Conservation (phyloP, 1,140 invertebrate species). For the Nilaparvata lugens region DNA sequence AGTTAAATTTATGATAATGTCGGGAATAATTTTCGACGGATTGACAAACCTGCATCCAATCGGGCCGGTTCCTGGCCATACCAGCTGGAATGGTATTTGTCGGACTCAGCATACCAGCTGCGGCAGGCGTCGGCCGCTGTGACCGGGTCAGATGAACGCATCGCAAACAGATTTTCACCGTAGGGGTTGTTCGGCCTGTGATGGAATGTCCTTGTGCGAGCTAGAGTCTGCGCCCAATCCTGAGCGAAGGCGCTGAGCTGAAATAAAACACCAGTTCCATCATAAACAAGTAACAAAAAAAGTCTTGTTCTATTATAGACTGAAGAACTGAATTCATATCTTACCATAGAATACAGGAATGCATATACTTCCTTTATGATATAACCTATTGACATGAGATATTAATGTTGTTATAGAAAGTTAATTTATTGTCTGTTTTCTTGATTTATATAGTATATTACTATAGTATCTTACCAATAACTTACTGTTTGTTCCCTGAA, state of each 20-base stretch:
- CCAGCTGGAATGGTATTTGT: slow-evolving; percentile 29
- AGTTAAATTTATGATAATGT: no score
- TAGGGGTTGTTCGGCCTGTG: slow-evolving; percentile 52
- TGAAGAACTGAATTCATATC: no score
- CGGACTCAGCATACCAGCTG: slow-evolving; percentile 60
- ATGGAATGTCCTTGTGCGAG: slow-evolving; percentile 53
- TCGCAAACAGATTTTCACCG: slow-evolving; percentile 56
- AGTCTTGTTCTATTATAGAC: not conserved
- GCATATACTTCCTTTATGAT: no score
- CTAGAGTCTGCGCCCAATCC: slow-evolving; percentile 66
- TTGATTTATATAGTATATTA: no score
- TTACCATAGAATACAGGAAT: no score
- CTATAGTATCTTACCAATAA: no score
- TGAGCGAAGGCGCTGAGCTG: slow-evolving; percentile 44
- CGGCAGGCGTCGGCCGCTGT: slow-evolving; percentile 52
- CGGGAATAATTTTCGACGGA: no score
- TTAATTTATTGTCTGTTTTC: no score
- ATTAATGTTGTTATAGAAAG: no score
- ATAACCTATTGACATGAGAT: no score
- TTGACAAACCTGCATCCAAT: not conserved
- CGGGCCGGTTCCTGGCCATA: not conserved
- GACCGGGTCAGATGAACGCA: slow-evolving; percentile 52
- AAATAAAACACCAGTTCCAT: not conserved
- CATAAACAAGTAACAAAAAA: not conserved
- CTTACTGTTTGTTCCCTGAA: no score